Conservation (phyloP, 1,140 invertebrate species). For the Macrotrachela quadricornifera region DNA sequence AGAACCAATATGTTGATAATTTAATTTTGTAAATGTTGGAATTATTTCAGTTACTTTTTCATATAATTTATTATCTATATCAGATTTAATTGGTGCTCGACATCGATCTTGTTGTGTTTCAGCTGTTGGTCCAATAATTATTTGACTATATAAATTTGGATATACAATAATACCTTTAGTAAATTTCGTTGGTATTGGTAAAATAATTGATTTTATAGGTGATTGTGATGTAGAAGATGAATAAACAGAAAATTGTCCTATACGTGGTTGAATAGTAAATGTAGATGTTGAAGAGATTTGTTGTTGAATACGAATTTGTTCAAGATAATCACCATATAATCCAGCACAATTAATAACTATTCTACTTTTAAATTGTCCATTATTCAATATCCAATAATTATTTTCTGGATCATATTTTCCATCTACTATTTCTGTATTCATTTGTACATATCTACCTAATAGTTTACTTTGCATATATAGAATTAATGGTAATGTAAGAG, state of each 20-base stretch:
- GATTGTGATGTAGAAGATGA: not conserved
- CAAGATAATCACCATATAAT: conserved; percentile 17
- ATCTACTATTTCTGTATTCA: too few relatives aligned
- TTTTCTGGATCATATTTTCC: not conserved
- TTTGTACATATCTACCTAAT: conserved; percentile 2
- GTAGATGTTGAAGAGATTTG: not conserved
- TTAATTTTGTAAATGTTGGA: conserved; percentile 5
- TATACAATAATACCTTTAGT: conserved; percentile 18
- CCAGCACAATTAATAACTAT: conserved; percentile 18
- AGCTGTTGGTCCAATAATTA: conserved; percentile 15
- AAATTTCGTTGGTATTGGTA: conserved; percentile 16
- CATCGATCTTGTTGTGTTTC: conserved; percentile 10
- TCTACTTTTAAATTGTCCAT: conserved; percentile 4
- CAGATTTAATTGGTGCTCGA: conserved; percentile 1
- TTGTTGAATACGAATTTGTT: conserved; percentile 8
- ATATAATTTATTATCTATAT: conserved; percentile 7
- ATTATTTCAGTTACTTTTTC: conserved; percentile 1
- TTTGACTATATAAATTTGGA: conserved; percentile 15
- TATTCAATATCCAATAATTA: conserved; percentile 7
- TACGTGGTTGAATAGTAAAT: conserved; percentile 15
- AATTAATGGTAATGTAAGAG: conserved; percentile 13
- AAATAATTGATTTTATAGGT: conserved; percentile 15
- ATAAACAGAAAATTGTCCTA: conserved; percentile 17
- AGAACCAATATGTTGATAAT: conserved; percentile 6
- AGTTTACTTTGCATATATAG: conserved; percentile 1